Evolutionary conservation across 2,113 vertebrate genomes (phyloP), one percentile per base, ranked within the genome.

Genomic region (Hemibagrus wyckioides): DNA sequence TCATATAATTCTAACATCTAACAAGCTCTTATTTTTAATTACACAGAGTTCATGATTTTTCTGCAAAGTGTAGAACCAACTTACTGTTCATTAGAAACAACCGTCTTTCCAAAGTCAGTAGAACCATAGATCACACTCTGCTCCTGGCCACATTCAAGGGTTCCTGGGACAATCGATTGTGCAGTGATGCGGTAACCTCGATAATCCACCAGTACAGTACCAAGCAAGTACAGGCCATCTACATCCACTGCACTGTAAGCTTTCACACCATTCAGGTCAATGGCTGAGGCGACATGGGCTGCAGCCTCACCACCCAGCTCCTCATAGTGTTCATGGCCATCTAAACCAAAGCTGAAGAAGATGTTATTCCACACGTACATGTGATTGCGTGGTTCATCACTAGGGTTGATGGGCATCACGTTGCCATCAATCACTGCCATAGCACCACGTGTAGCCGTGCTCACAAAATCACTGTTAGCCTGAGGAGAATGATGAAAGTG

Each of bases 321-420:
- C 87, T 95, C 95, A 93, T 97, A 99, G 90, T 99, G 97, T 92
- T 99, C 97, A 0, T 96, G 96, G 84, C 98, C 96, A 0, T 99
- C 97, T 0, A 97, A 98, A 86, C 97, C 97, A 90, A 99, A 92
- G 92, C 97, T 99, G 94, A 99, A 98, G 95, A 99, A 99, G 87
- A 99, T 96, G 92, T 97, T 99, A 94, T 97, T 99, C 98, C 98
- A 99, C 92, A 99, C 97, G 90, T 98, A 99, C 96, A 99, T 98
- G 92, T 99, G 98, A 95, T 97, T 97, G 87, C 95, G 97, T 89
- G 97, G 96, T 77, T 96, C 96, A 89, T 99, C 98, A 0, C 96
- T 96, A 6, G 98, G 98, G 90, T 99, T 99, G 90, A 99, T 96
- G 61, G 98, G 97, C 97, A 99, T 97, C 89, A 98, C 96, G 0